Conservation (phyloP, 92 coral and sea anemone species). For the Blastomussa wellsi region DNA sequence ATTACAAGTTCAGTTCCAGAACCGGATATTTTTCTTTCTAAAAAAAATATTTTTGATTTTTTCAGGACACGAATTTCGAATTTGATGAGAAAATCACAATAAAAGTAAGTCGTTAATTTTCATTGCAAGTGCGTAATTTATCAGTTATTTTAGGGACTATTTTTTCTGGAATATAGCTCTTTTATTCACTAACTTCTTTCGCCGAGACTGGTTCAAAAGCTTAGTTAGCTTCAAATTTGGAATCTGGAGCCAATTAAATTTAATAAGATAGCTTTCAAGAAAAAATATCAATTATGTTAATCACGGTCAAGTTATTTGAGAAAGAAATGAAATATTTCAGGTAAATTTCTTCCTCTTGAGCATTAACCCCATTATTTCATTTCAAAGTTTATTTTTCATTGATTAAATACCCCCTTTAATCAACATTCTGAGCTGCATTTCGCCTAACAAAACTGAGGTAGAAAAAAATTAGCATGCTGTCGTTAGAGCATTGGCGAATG, state of each 20-base stretch:
- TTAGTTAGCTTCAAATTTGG: neutral
- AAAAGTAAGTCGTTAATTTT: neutral
- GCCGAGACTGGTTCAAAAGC: neutral
- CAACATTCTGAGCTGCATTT: neutral
- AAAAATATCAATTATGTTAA: neutral
- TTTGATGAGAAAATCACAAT: neutral
- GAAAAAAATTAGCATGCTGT: neutral
- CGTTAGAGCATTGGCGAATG: neutral
- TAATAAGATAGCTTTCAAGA: neutral
- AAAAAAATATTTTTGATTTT: neutral
- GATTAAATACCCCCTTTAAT: neutral
- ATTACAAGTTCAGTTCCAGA: neutral
- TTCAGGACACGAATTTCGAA: conserved; percentile 8
- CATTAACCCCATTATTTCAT: neutral
- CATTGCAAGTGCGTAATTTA: neutral
- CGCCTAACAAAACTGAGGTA: neutral
- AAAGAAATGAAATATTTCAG: neutral
- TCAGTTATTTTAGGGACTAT: neutral
- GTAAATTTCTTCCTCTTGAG: neutral
- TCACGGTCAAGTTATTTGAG: neutral
- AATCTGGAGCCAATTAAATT: conserved; percentile 11
- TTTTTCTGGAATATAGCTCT: neutral
- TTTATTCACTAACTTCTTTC: neutral
- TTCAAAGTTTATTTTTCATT: neutral
- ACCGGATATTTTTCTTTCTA: conserved; percentile 1